phyloP scores from a whole-genome alignment of 1,140 invertebrate genomes.

The Thaumetopoea pityocampa region DNA sequence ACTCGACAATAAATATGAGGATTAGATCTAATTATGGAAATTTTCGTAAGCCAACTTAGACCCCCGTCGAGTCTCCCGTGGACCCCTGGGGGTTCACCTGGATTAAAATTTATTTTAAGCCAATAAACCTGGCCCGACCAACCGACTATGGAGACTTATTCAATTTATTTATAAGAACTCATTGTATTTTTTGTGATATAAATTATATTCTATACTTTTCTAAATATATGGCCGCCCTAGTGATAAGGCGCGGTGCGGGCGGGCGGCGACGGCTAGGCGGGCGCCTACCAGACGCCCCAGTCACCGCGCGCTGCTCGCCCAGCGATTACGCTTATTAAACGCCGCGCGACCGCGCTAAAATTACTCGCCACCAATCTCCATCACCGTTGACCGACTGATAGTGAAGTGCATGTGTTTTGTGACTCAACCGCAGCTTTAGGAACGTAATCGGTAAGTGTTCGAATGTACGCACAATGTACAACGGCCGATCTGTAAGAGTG shows the following conservation, averaged over 20 bases:
- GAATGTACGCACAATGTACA: slow-evolving; percentile 62
- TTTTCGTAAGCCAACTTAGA: too few relatives aligned
- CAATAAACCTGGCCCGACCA: too few relatives aligned
- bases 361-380: slow-evolving; percentile 52
- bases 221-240: too few relatives aligned
- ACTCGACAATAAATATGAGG: too few relatives aligned
- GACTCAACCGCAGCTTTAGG: slow-evolving; percentile 8
- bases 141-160: too few relatives aligned
- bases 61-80: too few relatives aligned
- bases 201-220: too few relatives aligned
- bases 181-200: too few relatives aligned
- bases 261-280: slow-evolving; percentile 44
- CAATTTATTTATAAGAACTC: too few relatives aligned
- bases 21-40: too few relatives aligned
- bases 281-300: slow-evolving; percentile 59
- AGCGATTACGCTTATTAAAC: slow-evolving; percentile 39
- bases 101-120: too few relatives aligned
- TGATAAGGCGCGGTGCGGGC: slow-evolving; percentile 64
- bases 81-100: too few relatives aligned
- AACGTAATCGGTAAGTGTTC: slow-evolving; percentile 36
- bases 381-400: slow-evolving; percentile 47
- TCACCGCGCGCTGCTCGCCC: slow-evolving; percentile 40
- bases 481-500: slow-evolving; percentile 58
- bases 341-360: slow-evolving; percentile 47
- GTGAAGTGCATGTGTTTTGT: slow-evolving; percentile 49